Evolutionary conservation across 2,888 invertebrate species (phyloP), one percentile per base, ranked within the genome.

Genomic region (Archaeoteleia sp.): DNA sequence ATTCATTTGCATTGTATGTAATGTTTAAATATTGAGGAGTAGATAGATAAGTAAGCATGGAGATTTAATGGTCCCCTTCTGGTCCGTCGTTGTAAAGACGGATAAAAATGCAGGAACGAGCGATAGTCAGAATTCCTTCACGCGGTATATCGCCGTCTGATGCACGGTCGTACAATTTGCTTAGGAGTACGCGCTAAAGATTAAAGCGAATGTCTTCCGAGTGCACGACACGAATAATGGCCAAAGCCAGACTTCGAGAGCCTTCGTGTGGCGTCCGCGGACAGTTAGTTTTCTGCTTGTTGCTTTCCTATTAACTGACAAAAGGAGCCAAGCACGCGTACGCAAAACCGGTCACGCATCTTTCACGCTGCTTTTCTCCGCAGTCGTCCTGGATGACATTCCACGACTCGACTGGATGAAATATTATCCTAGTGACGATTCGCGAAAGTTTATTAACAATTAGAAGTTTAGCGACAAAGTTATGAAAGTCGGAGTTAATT

Each of bases 251-350:
- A 7, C 39, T 45, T 39, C 17, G 9, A 48, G 53, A 54, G 40
- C 37, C 45, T 29, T 23, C 37, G 35, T 32, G 35, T 17, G 30
- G n/a, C 49, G 43, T 58, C 54, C 58, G 53, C 48, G 66, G 55
- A 46, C 54, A 46, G 37, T 68, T 40, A 35, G 68, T 58, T 63
- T 68, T 68, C 55, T 49, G 69, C 53, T 29, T 49, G 69, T 65
- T 68, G 63, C 48, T 61, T 69, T 69, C 65, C 57, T 57, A 69
- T 69, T 65, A 69, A 39, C 60, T 40, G 51, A 51, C 60, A 53
- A 53, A 65, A 61, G 65, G 43, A 58, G 62, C 48, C 48, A 66
- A 60, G 48, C 58, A 39, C 42, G 43, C 39, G 45, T 45, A 55
- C 66, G 55, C 32, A 39, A 54, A 67, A 60, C 32, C 35, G 20